Evolutionary conservation across 2,113 vertebrate genomes (phyloP), one percentile per base, ranked within the genome.

Genomic region (Paratilapia polleni): DNA sequence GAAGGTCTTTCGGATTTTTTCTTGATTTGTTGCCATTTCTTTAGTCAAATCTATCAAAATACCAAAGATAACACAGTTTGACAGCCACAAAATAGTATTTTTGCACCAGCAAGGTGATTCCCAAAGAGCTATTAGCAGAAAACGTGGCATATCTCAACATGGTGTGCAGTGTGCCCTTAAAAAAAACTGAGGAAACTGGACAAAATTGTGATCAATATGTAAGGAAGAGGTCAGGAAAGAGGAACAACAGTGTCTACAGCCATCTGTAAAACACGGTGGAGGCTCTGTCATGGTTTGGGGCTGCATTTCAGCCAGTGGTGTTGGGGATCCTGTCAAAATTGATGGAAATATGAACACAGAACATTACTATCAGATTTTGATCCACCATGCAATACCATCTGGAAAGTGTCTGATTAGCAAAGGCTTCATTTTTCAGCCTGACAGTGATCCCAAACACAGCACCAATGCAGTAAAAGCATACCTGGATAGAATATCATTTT

Each of bases 371-470:
- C 1, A 49, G 41, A 19, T 3, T 24, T 70, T 6, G 15, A 49
- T 41, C 5, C 41, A 68, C 26, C 0, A 49, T 7, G 2, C 15
- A 19, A 12, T 28, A 28, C 22, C 5, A 70, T 26, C 5, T 0
- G 64, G 64, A 26, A 47, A 68, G 41, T 3, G 0, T 26, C 22
- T 11, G 14, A 47, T 28, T 68, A 22, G 15, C 22, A 47, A 28
- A 10, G 8, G 38, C 10, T 68, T 19, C 3, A 24, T 66, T 66
- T 47, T 26, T 43, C 5, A 47, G 22, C 64, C 47, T 22, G 43
- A 70, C 19, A 70, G 49, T 38, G 26, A 49, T 24, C 3, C 43
- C 15, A 26, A 41, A 41, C 63, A 68, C 64, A 26, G 38, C 19
- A 38, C 14, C 64, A 12, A 12, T 47, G 64, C 47, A 49, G 47